phyloP scores from a whole-genome alignment of 2,797 vertebrate genomes.

The Gallirallus australis region DNA sequence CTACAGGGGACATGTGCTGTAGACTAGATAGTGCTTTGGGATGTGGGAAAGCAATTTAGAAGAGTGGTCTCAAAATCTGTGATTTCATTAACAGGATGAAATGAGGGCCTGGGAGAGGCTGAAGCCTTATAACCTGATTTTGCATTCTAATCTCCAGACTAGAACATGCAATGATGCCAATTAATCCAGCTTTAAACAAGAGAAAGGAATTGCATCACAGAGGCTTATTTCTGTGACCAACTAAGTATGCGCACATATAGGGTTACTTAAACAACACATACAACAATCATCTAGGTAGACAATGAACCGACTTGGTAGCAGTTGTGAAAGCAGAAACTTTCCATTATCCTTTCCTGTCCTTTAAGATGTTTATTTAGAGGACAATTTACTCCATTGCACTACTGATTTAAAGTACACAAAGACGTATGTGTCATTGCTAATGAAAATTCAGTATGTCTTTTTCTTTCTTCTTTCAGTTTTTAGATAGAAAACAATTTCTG shows the following conservation, averaged over 20 bases:
- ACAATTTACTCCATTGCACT: not conserved
- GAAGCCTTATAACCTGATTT: not conserved
- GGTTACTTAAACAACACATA: not conserved
- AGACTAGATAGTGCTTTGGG: not conserved
- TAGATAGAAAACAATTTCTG: not conserved
- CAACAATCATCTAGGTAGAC: not conserved
- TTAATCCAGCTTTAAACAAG: not conserved
- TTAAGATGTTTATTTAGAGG: not conserved
- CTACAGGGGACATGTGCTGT: not conserved
- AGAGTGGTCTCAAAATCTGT: not conserved
- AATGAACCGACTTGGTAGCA: not conserved
- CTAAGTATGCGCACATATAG: not conserved
- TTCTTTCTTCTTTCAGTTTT: not conserved
- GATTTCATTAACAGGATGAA: not conserved
- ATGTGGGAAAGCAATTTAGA: not conserved
- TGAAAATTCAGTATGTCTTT: not conserved
- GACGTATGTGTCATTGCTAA: not conserved
- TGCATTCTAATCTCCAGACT: not conserved
- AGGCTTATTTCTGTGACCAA: not conserved
- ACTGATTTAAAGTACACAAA: not conserved
- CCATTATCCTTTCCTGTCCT: not conserved
- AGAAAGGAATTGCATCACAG: not conserved
- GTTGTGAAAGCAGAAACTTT: not conserved
- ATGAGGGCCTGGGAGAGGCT: not conserved
- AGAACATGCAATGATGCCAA: not conserved